phyloP scores from a whole-genome alignment of 2,888 invertebrate species.

The Monopis laevigella region DNA sequence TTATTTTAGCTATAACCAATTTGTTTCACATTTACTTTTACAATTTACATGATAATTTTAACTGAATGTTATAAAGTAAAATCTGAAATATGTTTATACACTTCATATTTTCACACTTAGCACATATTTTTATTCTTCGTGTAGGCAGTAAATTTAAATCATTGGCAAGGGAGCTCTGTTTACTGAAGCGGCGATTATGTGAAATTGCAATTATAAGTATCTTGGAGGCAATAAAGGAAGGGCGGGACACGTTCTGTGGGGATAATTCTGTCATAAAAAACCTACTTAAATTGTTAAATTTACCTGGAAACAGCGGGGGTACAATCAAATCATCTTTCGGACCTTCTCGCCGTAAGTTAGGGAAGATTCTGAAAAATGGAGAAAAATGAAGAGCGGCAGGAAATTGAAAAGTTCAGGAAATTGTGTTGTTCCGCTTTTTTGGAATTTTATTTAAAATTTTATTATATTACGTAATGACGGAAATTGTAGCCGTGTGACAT shows the following conservation, averaged over 20 bases:
- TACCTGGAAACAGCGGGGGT: constrained; percentile 51
- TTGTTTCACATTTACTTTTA: too few species aligned
- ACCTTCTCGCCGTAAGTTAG: constrained; percentile 53
- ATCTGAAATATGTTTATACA: too few species aligned
- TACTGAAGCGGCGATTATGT: constrained; percentile 30
- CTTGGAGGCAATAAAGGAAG: constrained; percentile 32
- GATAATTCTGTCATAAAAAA: constrained; percentile 49
- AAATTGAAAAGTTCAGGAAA: constrained; percentile 49
- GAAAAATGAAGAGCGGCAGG: constrained; percentile 49
- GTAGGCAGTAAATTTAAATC: constrained; percentile 17
- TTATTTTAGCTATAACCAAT: too few species aligned
- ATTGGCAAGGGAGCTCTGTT: constrained; percentile 23
- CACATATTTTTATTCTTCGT: too few species aligned
- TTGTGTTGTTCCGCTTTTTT: constrained; percentile 1
- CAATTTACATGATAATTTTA: too few species aligned
- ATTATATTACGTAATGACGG: too few species aligned
- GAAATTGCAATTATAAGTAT: constrained; percentile 40
- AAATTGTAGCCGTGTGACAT: too few species aligned
- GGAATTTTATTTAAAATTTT: too few species aligned
- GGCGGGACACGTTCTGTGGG: constrained; percentile 32
- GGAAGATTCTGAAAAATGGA: constrained; percentile 47
- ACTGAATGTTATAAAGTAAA: too few species aligned
- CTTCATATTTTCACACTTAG: too few species aligned
- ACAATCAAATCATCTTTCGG: constrained; percentile 53
- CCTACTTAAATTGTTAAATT: constrained; percentile 52